Evolutionary conservation across 2,113 vertebrate genomes (phyloP).

Genomic region (Ophiodon elongatus): DNA sequence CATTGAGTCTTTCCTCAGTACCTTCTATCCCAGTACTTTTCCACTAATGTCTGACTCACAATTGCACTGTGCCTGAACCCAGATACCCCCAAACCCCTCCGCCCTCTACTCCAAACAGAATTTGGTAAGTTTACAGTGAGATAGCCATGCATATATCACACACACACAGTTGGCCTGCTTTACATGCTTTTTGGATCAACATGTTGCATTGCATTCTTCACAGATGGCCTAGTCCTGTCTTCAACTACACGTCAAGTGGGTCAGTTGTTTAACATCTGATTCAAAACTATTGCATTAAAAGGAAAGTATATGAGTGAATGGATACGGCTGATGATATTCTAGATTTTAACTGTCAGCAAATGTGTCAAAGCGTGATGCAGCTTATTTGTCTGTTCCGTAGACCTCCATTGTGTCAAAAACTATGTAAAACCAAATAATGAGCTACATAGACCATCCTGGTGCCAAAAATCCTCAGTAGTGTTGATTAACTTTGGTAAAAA

Average conservation of each 20-base stretch:
- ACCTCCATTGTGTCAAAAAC: not conserved
- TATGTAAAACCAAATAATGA: not conserved
- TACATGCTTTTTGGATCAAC: conserved; percentile 5
- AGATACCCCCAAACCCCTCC: conserved; percentile 11
- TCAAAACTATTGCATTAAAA: not conserved
- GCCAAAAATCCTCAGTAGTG: not conserved
- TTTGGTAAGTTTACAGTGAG: conserved; percentile 44
- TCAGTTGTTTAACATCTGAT: not conserved
- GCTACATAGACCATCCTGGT: not conserved
- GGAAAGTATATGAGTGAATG: not conserved
- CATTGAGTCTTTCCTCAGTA: conserved; percentile 28
- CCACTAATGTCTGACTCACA: conserved; percentile 69
- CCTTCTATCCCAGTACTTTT: conserved; percentile 76
- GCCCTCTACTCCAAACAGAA: conserved; percentile 36
- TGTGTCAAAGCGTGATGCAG: not conserved
- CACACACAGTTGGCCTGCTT: not conserved
- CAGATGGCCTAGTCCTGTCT: not conserved
- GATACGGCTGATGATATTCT: not conserved
- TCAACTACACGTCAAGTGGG: not conserved
- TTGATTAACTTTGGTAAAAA: not conserved
- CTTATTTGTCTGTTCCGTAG: not conserved
- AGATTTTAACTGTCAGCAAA: not conserved
- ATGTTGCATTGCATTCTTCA: not conserved
- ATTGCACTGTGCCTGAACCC: conserved; percentile 58
- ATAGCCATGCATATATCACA: not conserved